Conservation (phyloP, 2,797 vertebrate species). For the Sphaeramia orbicularis region DNA sequence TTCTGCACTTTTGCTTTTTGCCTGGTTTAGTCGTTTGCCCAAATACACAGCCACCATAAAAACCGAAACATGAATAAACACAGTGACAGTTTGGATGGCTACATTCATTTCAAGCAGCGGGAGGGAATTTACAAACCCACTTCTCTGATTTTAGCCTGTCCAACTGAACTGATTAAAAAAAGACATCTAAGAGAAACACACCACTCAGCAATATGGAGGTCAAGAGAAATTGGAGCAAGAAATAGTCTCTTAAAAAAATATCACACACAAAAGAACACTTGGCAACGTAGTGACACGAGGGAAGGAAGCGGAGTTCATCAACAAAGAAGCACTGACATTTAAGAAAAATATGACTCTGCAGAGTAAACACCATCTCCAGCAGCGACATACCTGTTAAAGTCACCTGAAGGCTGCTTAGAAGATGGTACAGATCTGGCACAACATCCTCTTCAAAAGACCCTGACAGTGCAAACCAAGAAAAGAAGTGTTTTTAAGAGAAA, state of each 20-base stretch:
- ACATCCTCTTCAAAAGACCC: conserved; percentile 20
- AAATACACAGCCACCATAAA: conserved; percentile 5
- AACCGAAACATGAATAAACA: conserved; percentile 35
- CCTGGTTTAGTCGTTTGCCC: background rate
- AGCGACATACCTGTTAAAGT: conserved; percentile 43
- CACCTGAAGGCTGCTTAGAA: conserved; percentile 43
- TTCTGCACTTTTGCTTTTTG: conserved; percentile 8
- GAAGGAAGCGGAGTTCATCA: conserved; percentile 38
- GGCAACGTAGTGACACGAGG: conserved; percentile 33
- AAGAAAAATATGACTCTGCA: conserved; percentile 38
- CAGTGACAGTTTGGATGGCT: conserved; percentile 26
- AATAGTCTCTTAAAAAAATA: conserved; percentile 7
- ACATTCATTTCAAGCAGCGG: conserved; percentile 42
- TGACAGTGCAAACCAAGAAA: conserved; percentile 25
- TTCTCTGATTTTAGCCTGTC: conserved; percentile 48
- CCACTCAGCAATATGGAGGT: conserved; percentile 47
- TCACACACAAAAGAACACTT: conserved; percentile 33
- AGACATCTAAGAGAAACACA: conserved; percentile 49
- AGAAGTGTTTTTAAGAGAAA: background rate
- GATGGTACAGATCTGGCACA: conserved; percentile 10
- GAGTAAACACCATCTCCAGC: conserved; percentile 54
- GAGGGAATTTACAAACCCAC: conserved; percentile 51
- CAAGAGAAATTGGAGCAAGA: conserved; percentile 48
- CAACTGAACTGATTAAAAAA: conserved; percentile 45
- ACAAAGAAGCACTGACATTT: conserved; percentile 38